These are phyloP conservation scores for Pachydiplax longipennis DNA, from an alignment of 2,888 invertebrate species.

Conservation along the genomic window DNA sequence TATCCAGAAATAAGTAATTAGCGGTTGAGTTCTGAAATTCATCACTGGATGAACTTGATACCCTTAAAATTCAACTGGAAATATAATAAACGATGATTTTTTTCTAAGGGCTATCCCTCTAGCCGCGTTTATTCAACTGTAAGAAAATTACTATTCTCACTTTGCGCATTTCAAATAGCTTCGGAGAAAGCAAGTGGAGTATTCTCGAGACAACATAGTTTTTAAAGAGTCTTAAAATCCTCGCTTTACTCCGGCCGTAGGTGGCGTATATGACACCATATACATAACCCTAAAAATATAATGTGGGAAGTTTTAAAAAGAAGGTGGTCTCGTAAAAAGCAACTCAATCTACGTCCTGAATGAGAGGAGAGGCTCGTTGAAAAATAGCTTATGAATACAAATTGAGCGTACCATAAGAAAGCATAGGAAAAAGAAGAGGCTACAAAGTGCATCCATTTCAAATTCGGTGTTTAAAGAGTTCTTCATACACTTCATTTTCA, in stretches of 20 bases:
- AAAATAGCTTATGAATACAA: neutral
- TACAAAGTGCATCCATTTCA: neutral
- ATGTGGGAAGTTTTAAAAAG: neutral
- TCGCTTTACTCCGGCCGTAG: neutral
- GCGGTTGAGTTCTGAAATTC: neutral
- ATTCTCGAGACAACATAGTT: neutral
- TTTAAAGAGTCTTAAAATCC: neutral
- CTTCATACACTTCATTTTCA: neutral
- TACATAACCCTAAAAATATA: neutral
- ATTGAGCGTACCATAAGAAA: neutral
- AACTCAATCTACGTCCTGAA: neutral
- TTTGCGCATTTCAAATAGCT: neutral
- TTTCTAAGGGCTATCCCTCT: neutral
- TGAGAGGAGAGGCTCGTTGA: neutral
- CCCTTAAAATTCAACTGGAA: neutral
- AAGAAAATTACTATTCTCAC: neutral
- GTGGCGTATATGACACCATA: neutral
- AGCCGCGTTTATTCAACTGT: neutral
- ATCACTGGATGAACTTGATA: neutral
- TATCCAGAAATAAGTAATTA: neutral
- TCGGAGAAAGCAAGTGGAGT: neutral
- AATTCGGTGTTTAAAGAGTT: neutral
- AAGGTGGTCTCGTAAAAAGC: neutral
- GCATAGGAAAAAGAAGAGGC: neutral
- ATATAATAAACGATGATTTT: neutral